Percentiles rank a stretch among this genome's conserved stretches.
These are phyloP conservation scores for Microcebus murinus DNA, from an alignment of 2,113 vertebrate species.

Conservation along the genomic window DNA sequence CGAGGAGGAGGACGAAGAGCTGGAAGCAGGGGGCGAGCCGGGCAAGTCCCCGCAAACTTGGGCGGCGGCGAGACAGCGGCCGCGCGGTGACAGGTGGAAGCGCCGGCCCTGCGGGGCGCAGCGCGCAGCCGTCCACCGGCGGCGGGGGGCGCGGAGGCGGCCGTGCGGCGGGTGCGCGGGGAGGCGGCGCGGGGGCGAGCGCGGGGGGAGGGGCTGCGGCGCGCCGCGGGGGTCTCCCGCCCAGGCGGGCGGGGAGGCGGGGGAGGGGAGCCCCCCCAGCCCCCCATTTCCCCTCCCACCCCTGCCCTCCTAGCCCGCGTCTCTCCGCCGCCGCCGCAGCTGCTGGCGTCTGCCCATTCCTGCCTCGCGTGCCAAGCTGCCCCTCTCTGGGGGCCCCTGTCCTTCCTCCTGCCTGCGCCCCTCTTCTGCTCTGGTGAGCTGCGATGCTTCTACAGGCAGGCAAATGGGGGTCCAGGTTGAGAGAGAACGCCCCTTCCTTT, in stretches of 20 bases:
- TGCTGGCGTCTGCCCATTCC: neutral
- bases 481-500: accelerated
- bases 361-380: neutral
- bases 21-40: constrained; percentile 31
- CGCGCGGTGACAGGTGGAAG: constrained; percentile 60
- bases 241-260: neutral
- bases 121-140: constrained; percentile 57
- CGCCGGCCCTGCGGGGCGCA: constrained; percentile 47
- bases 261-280: neutral
- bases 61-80: constrained; percentile 18
- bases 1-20: neutral
- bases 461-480: accelerated
- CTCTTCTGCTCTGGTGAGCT: neutral
- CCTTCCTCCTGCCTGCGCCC: neutral
- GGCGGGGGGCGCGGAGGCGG: neutral
- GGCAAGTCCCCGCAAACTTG: constrained; percentile 65
- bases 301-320: too few species aligned
- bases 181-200: constrained; percentile 19
- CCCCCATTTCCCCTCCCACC: too few species aligned
- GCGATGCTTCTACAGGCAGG: neutral
- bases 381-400: neutral
- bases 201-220: constrained; percentile 5
- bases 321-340: too few species aligned
- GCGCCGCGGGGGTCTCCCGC: constrained; percentile 12
- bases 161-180: neutral